Evolutionary conservation across 2,113 vertebrate genomes (phyloP).

Genomic region (Equus przewalskii): DNA sequence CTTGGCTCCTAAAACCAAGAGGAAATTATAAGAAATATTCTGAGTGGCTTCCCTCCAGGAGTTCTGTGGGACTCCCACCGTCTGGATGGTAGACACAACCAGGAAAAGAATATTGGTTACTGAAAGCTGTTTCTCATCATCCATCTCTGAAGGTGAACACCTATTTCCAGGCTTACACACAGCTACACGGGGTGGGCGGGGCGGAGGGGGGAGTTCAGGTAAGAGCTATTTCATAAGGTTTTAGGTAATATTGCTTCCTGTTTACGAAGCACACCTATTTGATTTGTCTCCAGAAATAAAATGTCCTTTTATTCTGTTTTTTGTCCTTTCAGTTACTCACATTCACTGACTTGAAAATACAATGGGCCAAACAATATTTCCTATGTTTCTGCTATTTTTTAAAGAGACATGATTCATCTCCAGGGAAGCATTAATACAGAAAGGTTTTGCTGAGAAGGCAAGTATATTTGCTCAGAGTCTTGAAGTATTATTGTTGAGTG

Average conservation of each 20-base stretch:
- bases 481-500: conserved; percentile 2
- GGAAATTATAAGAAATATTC: background rate
- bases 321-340: background rate
- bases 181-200: accelerated
- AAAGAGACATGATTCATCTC: background rate
- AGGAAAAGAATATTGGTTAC: background rate
- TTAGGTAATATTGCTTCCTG: background rate
- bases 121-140: background rate
- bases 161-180: background rate
- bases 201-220: background rate
- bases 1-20: background rate
- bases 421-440: background rate
- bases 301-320: background rate
- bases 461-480: background rate
- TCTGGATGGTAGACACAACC: background rate
- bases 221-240: background rate
- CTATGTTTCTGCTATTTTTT: conserved; percentile 12
- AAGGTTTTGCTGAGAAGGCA: conserved; percentile 36
- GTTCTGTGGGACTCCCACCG: background rate
- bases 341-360: background rate
- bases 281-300: conserved; percentile 45
- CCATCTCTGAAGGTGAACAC: background rate
- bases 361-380: background rate
- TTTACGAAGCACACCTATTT: background rate
- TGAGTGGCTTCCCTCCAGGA: background rate